These are phyloP conservation scores for Pollimyrus isidori DNA, from an alignment of 2,113 vertebrate species.

Conservation along the genomic window DNA sequence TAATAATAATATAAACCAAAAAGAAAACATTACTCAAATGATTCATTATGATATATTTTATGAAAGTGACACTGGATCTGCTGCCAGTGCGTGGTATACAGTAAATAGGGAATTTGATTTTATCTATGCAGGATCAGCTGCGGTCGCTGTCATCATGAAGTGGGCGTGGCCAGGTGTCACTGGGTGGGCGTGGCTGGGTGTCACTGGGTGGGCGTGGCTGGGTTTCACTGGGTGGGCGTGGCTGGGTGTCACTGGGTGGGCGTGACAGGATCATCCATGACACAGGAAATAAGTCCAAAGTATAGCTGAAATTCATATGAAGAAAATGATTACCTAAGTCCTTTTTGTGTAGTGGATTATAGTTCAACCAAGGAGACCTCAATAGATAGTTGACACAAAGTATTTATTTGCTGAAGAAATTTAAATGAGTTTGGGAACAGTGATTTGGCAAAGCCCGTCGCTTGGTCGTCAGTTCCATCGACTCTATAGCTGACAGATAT, in stretches of 20 bases:
- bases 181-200: background rate
- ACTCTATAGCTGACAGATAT: no score
- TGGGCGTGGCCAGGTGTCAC: background rate
- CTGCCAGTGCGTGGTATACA: no score
- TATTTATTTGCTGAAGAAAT: no score
- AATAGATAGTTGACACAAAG: no score
- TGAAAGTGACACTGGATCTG: background rate
- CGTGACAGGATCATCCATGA: background rate
- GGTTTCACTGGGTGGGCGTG: background rate
- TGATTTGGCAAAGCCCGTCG: no score
- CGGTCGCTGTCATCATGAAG: no score
- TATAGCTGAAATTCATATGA: background rate
- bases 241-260: no score
- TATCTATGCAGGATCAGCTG: no score
- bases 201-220: no score
- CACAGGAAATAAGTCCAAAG: background rate
- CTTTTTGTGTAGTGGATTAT: background rate
- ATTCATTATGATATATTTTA: background rate
- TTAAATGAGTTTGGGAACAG: no score
- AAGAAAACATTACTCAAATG: background rate
- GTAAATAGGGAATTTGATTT: no score
- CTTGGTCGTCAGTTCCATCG: no score
- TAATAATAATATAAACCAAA: background rate
- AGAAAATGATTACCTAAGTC: background rate
- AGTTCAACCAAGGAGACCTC: background rate